A percentile compares a stretch with the other conserved stretches of the same genome.
phyloP scores from a whole-genome alignment of 2,888 invertebrate genomes.

The Geotrupes spiniger region DNA sequence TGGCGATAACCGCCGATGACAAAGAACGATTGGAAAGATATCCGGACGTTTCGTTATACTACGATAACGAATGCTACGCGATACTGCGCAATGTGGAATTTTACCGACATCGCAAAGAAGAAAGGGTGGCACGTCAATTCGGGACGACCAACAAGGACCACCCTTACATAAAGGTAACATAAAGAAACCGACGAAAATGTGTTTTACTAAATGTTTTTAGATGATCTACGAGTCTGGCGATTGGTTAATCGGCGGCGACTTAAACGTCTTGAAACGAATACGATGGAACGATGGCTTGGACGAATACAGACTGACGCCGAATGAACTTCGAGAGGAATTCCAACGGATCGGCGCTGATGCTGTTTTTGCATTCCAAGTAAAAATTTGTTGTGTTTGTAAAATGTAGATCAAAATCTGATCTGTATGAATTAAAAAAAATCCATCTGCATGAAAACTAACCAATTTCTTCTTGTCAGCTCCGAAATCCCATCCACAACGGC shows the following conservation, averaged over 20 bases:
- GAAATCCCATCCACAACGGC: conserved; percentile 98
- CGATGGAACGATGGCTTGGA: conserved; percentile 93
- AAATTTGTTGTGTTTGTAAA: no score
- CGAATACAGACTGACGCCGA: conserved; percentile 86
- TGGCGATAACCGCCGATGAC: conserved; percentile 68
- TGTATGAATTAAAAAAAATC: conserved; percentile 2
- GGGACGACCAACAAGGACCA: conserved; percentile 81
- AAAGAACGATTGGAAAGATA: conserved; percentile 69
- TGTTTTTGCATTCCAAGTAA: conserved; percentile 88
- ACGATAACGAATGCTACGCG: conserved; percentile 66
- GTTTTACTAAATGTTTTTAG: conserved; percentile 24
- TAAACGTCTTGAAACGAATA: conserved; percentile 84
- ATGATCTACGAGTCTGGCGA: conserved; percentile 90
- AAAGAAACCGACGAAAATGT: not conserved
- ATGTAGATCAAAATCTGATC: not conserved
- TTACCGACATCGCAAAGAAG: conserved; percentile 89
- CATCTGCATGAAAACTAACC: not conserved
- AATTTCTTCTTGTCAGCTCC: conserved; percentile 43
- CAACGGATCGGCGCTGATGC: conserved; percentile 83
- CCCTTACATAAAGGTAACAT: conserved; percentile 75
- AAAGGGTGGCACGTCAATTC: conserved; percentile 85
- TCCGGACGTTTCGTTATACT: conserved; percentile 62
- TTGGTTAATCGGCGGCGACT: conserved; percentile 89
- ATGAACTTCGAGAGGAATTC: conserved; percentile 78
- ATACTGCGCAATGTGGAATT: conserved; percentile 82